Base-by-base conservation (phyloP, 1,140 invertebrate species). In the Aphaenogaster rudis region DNA sequence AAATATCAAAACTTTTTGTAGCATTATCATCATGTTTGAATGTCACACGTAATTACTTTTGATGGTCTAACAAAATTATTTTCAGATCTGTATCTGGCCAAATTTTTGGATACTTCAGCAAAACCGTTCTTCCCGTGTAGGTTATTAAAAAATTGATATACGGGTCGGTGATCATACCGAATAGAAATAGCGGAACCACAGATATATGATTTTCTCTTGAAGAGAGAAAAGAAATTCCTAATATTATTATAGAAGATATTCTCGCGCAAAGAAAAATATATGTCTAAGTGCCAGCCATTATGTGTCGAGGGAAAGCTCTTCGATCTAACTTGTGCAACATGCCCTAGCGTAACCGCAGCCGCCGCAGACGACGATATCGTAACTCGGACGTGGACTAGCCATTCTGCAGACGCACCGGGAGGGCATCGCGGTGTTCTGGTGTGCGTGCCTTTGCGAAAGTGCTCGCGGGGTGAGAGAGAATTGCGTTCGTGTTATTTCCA, bases 291-390 rank as follows among this genome's bases (percentile, higher is more conserved):
- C 39, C 39, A 48, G 57, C 21, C 21, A 64, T 78, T 39, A 45
- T 74, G 5, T 52, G 17, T 42, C 72, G 36, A 28, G 42, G 61
- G 15, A 79, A 79, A 66, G 17, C 42, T 79, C 54, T 66, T 63
- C 42, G 61, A 79, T 79, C 21, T 77, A 77, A 42, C 74, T 79
- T 42, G 76, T 42, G 59, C 36, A 61, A 78, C 57, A 36, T 42
- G 52, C 36, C 28, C 39, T 78, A 63, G 57, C 57, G n/a, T 76
- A 79, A 48, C 42, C 42, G 17, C 59, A 78, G 21, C 42, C 42
- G 57, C 42, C 42, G 5, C 57, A 79, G 76, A 79, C 76, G 42
- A 66, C 76, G 42, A 48, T 78, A 78, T 78, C 61, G 59, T 79
- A 79, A 79, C 74, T 77, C 50, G 50, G 15, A 74, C 48, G 9